Evolutionary conservation across 2,797 vertebrate genomes (phyloP), one percentile per base, ranked within the genome.

Genomic region (Tauraco hartlaubi): DNA sequence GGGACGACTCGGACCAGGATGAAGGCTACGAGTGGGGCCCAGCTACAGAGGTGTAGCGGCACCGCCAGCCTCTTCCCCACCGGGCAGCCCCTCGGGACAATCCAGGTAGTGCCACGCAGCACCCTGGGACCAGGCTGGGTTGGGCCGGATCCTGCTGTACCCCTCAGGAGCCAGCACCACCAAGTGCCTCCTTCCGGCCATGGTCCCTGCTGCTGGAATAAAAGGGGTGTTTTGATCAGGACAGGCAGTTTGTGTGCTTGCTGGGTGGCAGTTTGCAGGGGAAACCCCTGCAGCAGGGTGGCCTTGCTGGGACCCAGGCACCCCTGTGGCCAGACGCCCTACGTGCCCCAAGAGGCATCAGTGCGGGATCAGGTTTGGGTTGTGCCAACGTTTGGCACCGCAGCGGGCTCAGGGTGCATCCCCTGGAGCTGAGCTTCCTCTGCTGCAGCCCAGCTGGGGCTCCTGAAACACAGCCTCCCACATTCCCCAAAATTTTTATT

Each of bases 21-120:
- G 99, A 99, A 0, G 98, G 99, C 89, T 98, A 98, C 0, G 99
- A 99, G 89, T 99, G 99, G 99, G 99, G 99, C 20, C 99, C 99
- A 1, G 99, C 99, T 22, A 99, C 99, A 7, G 99, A 99, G 29
- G 98, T 99, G 52, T 99, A 99, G 71, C 3, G 3, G 37, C 31
- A 82, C 16, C 1, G 4, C 29, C 37, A 82, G n/a, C 61, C 28
- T 49, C 58, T 15, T 20, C 28, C 15, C 48, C 22, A 4, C n/a
- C 9, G 43, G 48, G 51, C 55, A 68, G 20, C 62, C 1, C 54
- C 18, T 10, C 2, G 7, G 26, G 37, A 25, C 33, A 54, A 43
- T 7, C 49, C 77, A 68, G 58, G 29, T 4, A 26, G n/a, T 12
- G 48, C 25, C 51, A 33, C 1, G 0, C 48, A 29, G 29, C 64